Conservation (phyloP, 2,113 vertebrate genomes). For the Leuciscus idus region DNA sequence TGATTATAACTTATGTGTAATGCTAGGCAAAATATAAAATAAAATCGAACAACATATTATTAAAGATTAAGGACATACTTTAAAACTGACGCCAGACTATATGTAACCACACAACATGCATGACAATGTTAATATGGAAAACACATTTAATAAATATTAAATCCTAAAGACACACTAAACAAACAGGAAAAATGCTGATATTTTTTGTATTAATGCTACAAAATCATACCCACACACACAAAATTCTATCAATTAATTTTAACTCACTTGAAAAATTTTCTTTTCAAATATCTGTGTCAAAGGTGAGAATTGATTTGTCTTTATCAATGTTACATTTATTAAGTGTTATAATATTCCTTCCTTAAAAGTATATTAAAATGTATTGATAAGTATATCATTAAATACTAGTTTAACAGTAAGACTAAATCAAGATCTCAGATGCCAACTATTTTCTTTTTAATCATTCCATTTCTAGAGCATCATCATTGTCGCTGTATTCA, state of each 20-base stretch:
- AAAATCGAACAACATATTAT: background rate
- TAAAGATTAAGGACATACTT: background rate
- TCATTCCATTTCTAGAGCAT: constrained; percentile 20
- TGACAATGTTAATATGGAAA: background rate
- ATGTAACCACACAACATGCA: background rate
- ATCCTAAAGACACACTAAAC: background rate
- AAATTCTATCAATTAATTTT: background rate
- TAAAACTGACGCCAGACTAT: background rate
- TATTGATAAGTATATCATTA: background rate
- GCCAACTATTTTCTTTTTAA: constrained; percentile 20
- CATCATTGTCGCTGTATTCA: constrained; percentile 32
- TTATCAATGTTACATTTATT: background rate
- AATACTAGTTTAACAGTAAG: constrained; percentile 13
- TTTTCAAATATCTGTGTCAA: too few species aligned
- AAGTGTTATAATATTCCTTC: background rate
- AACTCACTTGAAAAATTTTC: background rate
- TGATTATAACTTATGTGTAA: background rate
- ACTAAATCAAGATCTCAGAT: constrained; percentile 1
- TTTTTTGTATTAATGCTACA: background rate
- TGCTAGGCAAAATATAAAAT: background rate
- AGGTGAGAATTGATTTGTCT: background rate
- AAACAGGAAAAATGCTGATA: background rate
- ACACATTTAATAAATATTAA: constrained; percentile 1
- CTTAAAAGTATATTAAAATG: background rate
- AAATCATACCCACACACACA: background rate